Conservation (phyloP, 2,888 invertebrate species). For the Tanytarsus gracilentus region DNA sequence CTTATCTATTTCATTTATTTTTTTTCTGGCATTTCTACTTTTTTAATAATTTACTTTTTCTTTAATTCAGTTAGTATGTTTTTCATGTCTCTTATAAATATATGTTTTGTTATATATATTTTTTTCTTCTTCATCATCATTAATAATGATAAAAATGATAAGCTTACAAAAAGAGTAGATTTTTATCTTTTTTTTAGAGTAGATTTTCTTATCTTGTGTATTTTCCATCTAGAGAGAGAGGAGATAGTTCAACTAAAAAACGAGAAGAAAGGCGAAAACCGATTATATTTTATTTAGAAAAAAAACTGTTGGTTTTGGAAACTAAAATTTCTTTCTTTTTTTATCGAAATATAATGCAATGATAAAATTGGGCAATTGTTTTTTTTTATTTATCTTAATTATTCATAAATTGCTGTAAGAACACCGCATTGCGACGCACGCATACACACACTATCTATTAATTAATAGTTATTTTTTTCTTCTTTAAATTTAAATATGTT, state of each 20-base stretch:
- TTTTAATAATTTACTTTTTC: background rate
- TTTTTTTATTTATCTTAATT: slow-evolving; percentile 3
- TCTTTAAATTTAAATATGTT: slow-evolving; percentile 25
- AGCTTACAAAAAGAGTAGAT: background rate
- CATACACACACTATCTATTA: slow-evolving; percentile 29
- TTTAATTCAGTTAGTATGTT: slow-evolving; percentile 6
- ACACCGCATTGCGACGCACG: slow-evolving; percentile 28
- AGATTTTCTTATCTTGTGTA: background rate
- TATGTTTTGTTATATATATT: too few relatives aligned
- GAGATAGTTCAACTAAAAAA: too few relatives aligned
- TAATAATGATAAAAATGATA: background rate
- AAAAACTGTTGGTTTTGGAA: too few relatives aligned
- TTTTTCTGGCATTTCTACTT: slow-evolving; percentile 12
- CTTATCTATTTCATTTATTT: slow-evolving; percentile 14
- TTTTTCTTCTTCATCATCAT: slow-evolving; percentile 8
- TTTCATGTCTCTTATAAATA: slow-evolving; percentile 6
- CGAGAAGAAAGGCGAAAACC: too few relatives aligned
- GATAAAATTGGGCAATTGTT: slow-evolving; percentile 12
- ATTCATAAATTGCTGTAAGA: slow-evolving; percentile 25
- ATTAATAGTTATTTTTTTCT: slow-evolving; percentile 25
- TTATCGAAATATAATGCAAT: background rate
- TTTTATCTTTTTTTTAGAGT: background rate
- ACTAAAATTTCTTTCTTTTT: background rate
- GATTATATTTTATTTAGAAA: too few relatives aligned
- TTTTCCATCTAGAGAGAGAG: too few relatives aligned